Evolutionary conservation across 2,113 vertebrate species (phyloP).

Genomic region (Blennius ocellaris): DNA sequence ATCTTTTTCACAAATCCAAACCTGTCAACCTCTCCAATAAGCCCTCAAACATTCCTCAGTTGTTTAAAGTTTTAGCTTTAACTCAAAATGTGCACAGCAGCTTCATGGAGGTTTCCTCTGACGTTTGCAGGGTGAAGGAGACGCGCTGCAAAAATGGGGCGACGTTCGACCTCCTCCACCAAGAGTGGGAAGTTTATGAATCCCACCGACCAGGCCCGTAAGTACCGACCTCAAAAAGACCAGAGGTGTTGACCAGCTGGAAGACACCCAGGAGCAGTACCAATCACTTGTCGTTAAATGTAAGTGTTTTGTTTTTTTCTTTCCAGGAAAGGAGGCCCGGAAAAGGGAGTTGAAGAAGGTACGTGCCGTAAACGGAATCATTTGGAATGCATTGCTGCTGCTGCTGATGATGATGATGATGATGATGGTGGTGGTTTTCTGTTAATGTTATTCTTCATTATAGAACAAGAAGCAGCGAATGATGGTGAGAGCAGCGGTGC

Average conservation of each 20-base stretch:
- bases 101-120: too few relatives aligned
- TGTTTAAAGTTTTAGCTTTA: too few relatives aligned
- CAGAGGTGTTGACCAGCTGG: neutral
- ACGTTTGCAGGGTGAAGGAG: slow-evolving; percentile 54
- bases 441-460: neutral
- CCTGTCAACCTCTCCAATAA: too few relatives aligned
- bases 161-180: slow-evolving; percentile 98
- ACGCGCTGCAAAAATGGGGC: slow-evolving; percentile 88
- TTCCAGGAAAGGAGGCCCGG: slow-evolving; percentile 96
- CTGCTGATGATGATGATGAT: too few relatives aligned
- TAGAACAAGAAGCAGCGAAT: slow-evolving; percentile 99
- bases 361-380: neutral
- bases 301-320: neutral
- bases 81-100: too few relatives aligned
- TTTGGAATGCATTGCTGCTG: too few relatives aligned
- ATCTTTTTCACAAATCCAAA: too few relatives aligned
- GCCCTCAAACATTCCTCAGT: too few relatives aligned
- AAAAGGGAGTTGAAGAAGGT: slow-evolving; percentile 99
- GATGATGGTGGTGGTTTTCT: too few relatives aligned
- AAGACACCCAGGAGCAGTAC: neutral
- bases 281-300: neutral
- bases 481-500: slow-evolving; percentile 98
- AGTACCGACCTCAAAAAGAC: slow-evolving; percentile 73
- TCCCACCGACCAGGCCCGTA: slow-evolving; percentile 97
- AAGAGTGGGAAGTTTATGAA: slow-evolving; percentile 99